A percentile compares a stretch with the other conserved stretches of the same genome.
These are phyloP conservation scores for Chelonus formosanus DNA, from an alignment of 2,888 invertebrate species.

Conservation along the genomic window DNA sequence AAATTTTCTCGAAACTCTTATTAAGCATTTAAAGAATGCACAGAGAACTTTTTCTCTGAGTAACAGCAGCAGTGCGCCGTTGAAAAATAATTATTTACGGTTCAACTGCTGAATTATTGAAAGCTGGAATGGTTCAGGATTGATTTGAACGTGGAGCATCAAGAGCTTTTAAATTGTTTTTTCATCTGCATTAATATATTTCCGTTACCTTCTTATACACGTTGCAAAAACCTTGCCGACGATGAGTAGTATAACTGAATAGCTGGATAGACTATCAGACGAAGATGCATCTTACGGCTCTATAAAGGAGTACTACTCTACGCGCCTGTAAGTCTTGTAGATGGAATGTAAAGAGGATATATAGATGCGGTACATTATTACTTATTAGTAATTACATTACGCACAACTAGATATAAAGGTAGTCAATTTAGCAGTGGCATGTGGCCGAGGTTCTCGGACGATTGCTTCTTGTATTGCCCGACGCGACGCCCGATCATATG, in stretches of 20 bases:
- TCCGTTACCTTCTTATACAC: too few relatives aligned
- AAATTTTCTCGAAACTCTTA: constrained; percentile 16
- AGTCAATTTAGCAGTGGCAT: constrained; percentile 61
- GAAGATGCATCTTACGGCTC: too few relatives aligned
- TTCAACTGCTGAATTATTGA: constrained; percentile 47
- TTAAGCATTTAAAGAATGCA: background rate
- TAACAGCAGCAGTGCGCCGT: constrained; percentile 22
- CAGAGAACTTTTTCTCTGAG: constrained; percentile 11
- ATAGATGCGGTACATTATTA: too few relatives aligned
- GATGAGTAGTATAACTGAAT: background rate
- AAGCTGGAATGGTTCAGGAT: constrained; percentile 48
- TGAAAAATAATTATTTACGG: constrained; percentile 54
- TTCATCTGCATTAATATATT: constrained; percentile 14
- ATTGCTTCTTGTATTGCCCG: constrained; percentile 60
- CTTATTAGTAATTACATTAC: constrained; percentile 62
- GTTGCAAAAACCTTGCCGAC: too few relatives aligned
- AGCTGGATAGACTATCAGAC: too few relatives aligned
- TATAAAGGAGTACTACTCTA: too few relatives aligned
- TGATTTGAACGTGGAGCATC: constrained; percentile 18
- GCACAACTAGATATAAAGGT: constrained; percentile 56
- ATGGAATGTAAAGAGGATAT: too few relatives aligned
- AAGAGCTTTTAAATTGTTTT: constrained; percentile 6
- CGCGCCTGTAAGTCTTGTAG: too few relatives aligned
- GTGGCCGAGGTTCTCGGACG: constrained; percentile 48
- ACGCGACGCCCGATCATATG: constrained; percentile 55